phyloP scores from a whole-genome alignment of 2,888 invertebrate genomes.

The Actias luna region DNA sequence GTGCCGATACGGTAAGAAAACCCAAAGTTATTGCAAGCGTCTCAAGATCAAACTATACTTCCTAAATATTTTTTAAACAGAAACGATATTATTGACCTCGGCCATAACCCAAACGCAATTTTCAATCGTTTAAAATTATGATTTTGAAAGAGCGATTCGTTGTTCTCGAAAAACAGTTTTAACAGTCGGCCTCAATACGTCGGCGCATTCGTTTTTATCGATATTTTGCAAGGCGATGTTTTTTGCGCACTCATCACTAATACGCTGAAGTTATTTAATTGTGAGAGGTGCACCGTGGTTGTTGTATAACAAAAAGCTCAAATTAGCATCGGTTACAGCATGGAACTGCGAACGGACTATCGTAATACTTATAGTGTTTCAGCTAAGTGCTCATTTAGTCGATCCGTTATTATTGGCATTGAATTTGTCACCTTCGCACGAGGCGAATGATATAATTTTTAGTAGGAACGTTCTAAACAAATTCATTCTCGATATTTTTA shows the following conservation, averaged over 20 bases:
- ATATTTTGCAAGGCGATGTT: background rate
- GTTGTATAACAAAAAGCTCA: constrained; percentile 1
- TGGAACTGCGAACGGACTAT: background rate
- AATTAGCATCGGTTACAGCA: constrained; percentile 8
- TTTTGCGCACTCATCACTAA: background rate
- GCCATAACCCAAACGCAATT: constrained; percentile 1
- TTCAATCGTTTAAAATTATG: constrained; percentile 11
- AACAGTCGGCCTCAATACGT: constrained; percentile 10
- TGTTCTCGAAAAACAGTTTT: constrained; percentile 10
- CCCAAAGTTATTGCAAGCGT: background rate
- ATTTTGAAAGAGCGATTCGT: constrained; percentile 13
- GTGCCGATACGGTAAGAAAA: background rate
- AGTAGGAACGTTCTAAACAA: constrained; percentile 8
- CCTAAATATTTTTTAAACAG: background rate
- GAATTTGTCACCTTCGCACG: constrained; percentile 9
- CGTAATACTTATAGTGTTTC: constrained; percentile 10
- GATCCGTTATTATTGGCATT: constrained; percentile 7
- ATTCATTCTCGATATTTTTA: constrained; percentile 4
- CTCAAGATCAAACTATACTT: background rate
- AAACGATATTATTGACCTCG: background rate
- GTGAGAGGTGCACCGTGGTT: background rate
- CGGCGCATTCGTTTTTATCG: background rate
- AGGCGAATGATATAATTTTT: constrained; percentile 18
- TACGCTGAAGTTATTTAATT: background rate
- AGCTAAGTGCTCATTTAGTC: constrained; percentile 8